Base-by-base conservation (phyloP, 2,888 invertebrate genomes). In the Panorpa germanica region DNA sequence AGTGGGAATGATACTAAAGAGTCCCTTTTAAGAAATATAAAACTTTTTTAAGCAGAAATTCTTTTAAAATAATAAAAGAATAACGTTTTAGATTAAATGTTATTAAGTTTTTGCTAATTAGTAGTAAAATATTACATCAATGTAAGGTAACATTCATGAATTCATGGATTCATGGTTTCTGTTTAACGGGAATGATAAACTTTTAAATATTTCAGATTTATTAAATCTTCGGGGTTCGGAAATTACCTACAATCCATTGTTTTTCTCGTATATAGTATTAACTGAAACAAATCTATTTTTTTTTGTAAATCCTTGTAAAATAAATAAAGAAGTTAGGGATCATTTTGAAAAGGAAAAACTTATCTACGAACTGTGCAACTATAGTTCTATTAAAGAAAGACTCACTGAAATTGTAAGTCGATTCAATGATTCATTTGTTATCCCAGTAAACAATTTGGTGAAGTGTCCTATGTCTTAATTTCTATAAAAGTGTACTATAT, bases 181-280 rank as follows among this genome's bases (percentile, higher is more conserved):
- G n/a, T n/a, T n/a, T n/a, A n/a, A n/a, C n/a, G n/a, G n/a, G n/a
- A n/a, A n/a, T 19, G n/a, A 8, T 9, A 10, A 13, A 13, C 9
- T 18, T 9, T 19, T 19, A 13, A 25, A 36, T 24, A 21, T 32
- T 43, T 31, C 45, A 78, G 77, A 83, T 67, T 65, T 90, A 4
- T 55, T 95, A 20, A 96, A 96, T 52, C 54, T 93, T 21, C 69
- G 96, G 29, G 95, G 95, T 0, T 70, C 76, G 0, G 95, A 96
- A 48, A 90, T 95, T 36, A 69, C 70, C 1, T 91, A 66, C 54
- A 95, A 91, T 52, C 95, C 95, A 0, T 83, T 85, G 1, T 85
- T 85, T 48, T 81, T 81, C 44, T 59, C 80, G 0, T 85, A 80
- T 43, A 59, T 78, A 2, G 52, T 80, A 12, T 50, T 80, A 5